Conservation (phyloP, 2,888 invertebrate species). For the Tupiocoris notatus region DNA sequence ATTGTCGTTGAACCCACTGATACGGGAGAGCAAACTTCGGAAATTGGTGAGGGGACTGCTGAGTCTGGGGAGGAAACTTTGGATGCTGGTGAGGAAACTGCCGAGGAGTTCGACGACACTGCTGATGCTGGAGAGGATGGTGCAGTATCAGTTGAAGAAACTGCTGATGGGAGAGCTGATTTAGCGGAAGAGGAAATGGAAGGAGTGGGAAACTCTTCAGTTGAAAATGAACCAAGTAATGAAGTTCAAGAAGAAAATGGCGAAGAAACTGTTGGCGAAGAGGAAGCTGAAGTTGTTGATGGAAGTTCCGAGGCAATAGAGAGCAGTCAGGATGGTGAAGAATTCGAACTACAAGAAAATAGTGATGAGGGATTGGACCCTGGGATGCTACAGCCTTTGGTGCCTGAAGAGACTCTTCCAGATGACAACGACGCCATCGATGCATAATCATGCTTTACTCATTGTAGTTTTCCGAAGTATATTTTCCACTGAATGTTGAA, state of each 20-base stretch:
- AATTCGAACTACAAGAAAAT: not conserved
- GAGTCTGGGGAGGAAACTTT: not conserved
- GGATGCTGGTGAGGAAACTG: not conserved
- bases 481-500: no score
- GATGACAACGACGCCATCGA: not conserved
- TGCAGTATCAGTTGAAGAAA: no score
- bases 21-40: not conserved
- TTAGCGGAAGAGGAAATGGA: no score
- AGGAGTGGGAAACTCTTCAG: no score
- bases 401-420: not conserved
- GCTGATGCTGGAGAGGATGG: no score
- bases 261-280: not conserved
- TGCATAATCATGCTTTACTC: no score
- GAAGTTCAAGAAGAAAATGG: not conserved
- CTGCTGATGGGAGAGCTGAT: not conserved
- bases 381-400: not conserved
- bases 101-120: not conserved
- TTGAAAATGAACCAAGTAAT: no score
- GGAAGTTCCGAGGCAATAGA: not conserved
- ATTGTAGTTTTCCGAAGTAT: no score
- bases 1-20: not conserved
- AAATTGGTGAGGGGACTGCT: not conserved
- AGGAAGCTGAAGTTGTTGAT: not conserved
- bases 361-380: not conserved
- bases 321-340: not conserved